These are phyloP conservation scores for Macrochelys suwanniensis DNA, from an alignment of 2,797 vertebrate genomes.

Conservation along the genomic window DNA sequence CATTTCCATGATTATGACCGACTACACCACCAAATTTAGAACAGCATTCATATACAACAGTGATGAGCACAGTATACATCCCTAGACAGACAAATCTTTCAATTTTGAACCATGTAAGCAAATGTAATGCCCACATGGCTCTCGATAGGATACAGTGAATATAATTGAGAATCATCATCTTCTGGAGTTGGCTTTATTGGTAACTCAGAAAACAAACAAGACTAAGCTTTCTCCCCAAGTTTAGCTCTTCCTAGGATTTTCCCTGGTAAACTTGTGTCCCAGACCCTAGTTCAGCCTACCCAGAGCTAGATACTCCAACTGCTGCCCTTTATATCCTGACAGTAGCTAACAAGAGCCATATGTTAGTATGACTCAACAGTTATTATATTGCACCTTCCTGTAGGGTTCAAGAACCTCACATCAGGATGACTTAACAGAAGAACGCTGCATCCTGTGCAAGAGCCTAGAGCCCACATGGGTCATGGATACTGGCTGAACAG, in stretches of 20 bases:
- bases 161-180: not conserved
- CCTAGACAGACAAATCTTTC: not conserved
- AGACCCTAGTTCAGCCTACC: constrained; percentile 32
- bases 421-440: not conserved
- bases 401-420: not conserved
- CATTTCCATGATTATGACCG: not conserved
- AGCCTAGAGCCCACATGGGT: not conserved
- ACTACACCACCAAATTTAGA: not conserved
- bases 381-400: not conserved
- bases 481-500: not conserved
- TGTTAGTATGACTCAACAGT: not conserved
- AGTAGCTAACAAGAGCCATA: not conserved
- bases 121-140: not conserved
- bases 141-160: not conserved
- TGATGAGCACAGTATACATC: not conserved
- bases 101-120: not conserved
- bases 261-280: not conserved
- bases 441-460: not conserved
- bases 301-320: not conserved
- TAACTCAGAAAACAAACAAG: constrained; percentile 66
- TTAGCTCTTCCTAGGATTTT: constrained; percentile 55
- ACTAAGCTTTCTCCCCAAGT: constrained; percentile 60
- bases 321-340: not conserved
- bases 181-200: not conserved
- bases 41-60: not conserved